Conservation (phyloP, 2,888 invertebrate genomes). For the Synergus itoensis region DNA sequence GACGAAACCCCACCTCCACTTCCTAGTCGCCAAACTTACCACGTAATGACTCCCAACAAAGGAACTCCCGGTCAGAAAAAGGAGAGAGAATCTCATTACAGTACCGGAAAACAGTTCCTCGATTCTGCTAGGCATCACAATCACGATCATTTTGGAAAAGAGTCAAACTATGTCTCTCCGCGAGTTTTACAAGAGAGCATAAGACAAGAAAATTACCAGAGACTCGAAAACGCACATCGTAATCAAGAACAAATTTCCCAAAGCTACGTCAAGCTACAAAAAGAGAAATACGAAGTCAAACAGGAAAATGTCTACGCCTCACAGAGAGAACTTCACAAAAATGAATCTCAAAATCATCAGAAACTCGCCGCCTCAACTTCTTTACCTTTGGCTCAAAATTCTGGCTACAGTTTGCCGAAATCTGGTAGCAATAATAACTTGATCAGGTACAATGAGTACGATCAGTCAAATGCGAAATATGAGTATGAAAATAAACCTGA, state of each 20-base stretch:
- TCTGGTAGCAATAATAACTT: slow-evolving; percentile 71
- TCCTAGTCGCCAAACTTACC: slow-evolving; percentile 77
- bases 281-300: slow-evolving; percentile 74
- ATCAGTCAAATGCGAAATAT: slow-evolving; percentile 61
- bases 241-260: slow-evolving; percentile 65
- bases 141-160: slow-evolving; percentile 71
- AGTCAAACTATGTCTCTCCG: slow-evolving; percentile 72
- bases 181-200: slow-evolving; percentile 68
- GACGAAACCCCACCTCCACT: slow-evolving; percentile 80
- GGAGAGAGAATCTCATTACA: slow-evolving; percentile 71
- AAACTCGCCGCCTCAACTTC: slow-evolving; percentile 75
- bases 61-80: slow-evolving; percentile 63
- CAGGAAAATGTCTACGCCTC: slow-evolving; percentile 72
- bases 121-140: slow-evolving; percentile 67
- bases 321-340: slow-evolving; percentile 69
- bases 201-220: slow-evolving; percentile 73
- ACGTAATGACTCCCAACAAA: slow-evolving; percentile 66
- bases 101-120: slow-evolving; percentile 59
- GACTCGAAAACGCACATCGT: slow-evolving; percentile 75
- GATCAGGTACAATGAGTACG: slow-evolving; percentile 69
- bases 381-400: slow-evolving; percentile 72
- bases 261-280: slow-evolving; percentile 72
- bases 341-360: slow-evolving; percentile 70
- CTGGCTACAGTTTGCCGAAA: slow-evolving; percentile 71
- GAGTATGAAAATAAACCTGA: slow-evolving; percentile 65